Conservation (phyloP, 2,888 invertebrate genomes). For the Chalcosyrphus nemorum region DNA sequence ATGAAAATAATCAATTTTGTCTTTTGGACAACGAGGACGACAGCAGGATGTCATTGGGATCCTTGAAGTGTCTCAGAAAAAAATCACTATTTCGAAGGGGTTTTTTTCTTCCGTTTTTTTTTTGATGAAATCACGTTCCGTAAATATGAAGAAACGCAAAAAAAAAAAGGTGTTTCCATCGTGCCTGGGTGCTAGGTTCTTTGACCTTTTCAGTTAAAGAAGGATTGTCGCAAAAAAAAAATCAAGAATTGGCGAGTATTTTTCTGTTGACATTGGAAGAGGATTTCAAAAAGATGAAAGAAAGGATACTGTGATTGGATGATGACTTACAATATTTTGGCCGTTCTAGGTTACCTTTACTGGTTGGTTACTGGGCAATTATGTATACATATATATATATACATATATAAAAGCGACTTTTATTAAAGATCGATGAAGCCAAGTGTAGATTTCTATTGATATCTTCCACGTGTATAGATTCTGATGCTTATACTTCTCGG, state of each 20-base stretch:
- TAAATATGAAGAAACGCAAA: neutral
- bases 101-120: neutral
- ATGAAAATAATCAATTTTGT: conserved; percentile 36
- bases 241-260: neutral
- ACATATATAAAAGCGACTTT: too few species aligned
- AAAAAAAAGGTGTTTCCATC: neutral
- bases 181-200: too few species aligned
- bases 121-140: conserved; percentile 40
- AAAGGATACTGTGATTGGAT: too few species aligned
- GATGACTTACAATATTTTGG: too few species aligned
- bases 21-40: neutral
- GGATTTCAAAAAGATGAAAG: too few species aligned
- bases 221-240: neutral
- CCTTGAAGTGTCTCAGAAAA: conserved; percentile 12
- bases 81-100: neutral
- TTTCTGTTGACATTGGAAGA: neutral
- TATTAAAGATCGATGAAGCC: too few species aligned
- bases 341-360: too few species aligned
- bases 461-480: too few species aligned
- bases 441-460: too few species aligned
- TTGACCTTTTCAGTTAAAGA: neutral
- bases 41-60: neutral
- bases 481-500: too few species aligned
- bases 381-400: too few species aligned
- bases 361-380: too few species aligned